Evolutionary conservation across 1,140 invertebrate genomes (phyloP).

Genomic region (Daktulosphaira vitifoliae): DNA sequence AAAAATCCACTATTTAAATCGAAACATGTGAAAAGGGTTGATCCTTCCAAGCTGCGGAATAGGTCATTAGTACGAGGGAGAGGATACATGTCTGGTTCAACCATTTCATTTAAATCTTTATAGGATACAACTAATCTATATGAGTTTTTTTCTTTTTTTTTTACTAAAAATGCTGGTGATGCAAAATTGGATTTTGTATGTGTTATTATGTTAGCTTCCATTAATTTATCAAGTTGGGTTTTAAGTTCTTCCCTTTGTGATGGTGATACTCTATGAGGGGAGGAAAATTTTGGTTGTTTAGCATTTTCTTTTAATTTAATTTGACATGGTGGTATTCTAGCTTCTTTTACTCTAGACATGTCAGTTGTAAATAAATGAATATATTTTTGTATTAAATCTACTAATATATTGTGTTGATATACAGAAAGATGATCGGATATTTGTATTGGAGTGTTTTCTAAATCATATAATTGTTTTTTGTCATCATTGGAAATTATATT

Average conservation of each 20-base stretch:
- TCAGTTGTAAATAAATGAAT: neutral
- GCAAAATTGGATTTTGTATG: neutral
- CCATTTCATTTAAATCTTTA: constrained; percentile 37
- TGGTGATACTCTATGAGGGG: neutral
- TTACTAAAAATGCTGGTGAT: neutral
- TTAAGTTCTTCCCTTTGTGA: neutral
- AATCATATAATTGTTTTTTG: neutral
- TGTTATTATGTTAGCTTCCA: neutral
- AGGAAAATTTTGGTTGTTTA: neutral
- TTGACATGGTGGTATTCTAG: neutral
- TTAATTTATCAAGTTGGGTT: neutral
- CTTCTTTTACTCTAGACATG: neutral
- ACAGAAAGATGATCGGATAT: neutral
- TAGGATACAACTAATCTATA: constrained; percentile 39
- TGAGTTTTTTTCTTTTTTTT: constrained; percentile 34
- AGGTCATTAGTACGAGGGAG: constrained; percentile 45
- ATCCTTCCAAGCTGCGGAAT: constrained; percentile 43
- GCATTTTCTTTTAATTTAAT: neutral
- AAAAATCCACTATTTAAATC: constrained; percentile 48
- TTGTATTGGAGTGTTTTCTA: neutral
- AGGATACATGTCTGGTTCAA: constrained; percentile 43
- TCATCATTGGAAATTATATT: neutral
- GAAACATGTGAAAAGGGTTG: constrained; percentile 44
- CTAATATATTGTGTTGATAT: neutral
- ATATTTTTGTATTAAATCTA: neutral